Base-by-base conservation (phyloP, 2,888 invertebrate genomes). In the Sarcophaga subvicina region DNA sequence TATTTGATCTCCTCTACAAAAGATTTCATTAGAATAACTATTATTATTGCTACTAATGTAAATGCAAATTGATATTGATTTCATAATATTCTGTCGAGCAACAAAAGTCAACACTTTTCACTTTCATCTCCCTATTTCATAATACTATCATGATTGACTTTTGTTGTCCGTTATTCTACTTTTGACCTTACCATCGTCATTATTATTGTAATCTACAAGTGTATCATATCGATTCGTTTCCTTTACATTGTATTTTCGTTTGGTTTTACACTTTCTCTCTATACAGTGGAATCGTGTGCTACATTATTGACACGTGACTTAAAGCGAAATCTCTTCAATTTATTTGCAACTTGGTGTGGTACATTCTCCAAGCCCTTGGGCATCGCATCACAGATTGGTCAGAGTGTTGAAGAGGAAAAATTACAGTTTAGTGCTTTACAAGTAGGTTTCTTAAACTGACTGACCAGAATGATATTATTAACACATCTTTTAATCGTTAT, bases 271-370 rank as follows among this genome's bases (percentile, higher is more conserved):
- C 37, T 54, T 54, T 54, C 17, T 14, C 5, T 49, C 17, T 54
- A 4, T 12, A 54, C 93, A 98, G 98, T 98, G 94, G 98, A 98
- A 91, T 96, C 96, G 88, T 96, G 98, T 92, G 95, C 96, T 73
- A 96, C 97, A 22, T 94, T 99, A 82, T 92, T 99, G 91, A 98
- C 98, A 91, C 95, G 97, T 88, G 98, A 98, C 90, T 94, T 98
- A 70, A 95, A 98, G 76, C 96, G 97, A 89, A 97, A 96, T 91
- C 94, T 99, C 86, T 99, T 99, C 94, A 96, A 96, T 89, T 94
- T 99, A 88, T 99, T 99, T 94, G 97, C 98, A 54, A 96, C 96
- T 67, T 99, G 99, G 99, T 98, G 98, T 91, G 99, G 98, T 2
- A 96, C 96, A 87, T 97, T 98, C 91, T 97, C 97, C 0, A 95